Evolutionary conservation across 2,113 vertebrate species (phyloP), one percentile per base, ranked within the genome.

Genomic region (Mustelus asterias): DNA sequence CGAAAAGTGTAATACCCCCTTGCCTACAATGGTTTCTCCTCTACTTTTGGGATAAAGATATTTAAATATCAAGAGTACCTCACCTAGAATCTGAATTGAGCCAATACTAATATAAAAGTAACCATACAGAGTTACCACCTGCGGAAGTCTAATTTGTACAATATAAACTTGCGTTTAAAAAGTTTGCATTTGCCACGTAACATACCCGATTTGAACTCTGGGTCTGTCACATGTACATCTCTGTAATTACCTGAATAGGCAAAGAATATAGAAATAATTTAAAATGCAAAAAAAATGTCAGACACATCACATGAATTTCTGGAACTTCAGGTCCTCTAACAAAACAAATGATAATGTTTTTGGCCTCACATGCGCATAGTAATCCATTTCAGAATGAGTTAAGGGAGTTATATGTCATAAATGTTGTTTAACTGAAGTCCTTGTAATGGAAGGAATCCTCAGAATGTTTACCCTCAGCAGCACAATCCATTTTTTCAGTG

Each of bases 361-460:
- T 83, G 48, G 22, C 41, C 24, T 54, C 48, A 54, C 2, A 6
- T 26, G 44, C 58, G 86, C 48, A 29, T 29, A 58, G 48, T 10
- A 54, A 54, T 9, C 10, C 29, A 4, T 89, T 20, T 58, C 48
- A 89, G 48, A 89, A 24, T 89, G 24, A 13, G 48, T 89, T 44
- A 58, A 54, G 48, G 85, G 85, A 58, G 48, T 10, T 54, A 26
- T 29, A 24, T 58, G 48, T 2, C 24, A 89, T 89, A 13, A 89
- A 48, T 29, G 48, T 11, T 54, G 26, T 44, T 18, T 58, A 58
- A 26, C 86, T 54, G 22, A 83, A 26, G 86, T 2, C 8, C 44
- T 58, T 58, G 48, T 58, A 54, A 89, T 89, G 86, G 86, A 89
- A 89, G 86, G 86, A 89, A 89, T 89, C 86, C 86, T 29, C 48